A percentile compares a stretch with the other conserved stretches of the same genome.
Conservation (phyloP, 2,888 invertebrate species). For the Aphidius colemani region DNA sequence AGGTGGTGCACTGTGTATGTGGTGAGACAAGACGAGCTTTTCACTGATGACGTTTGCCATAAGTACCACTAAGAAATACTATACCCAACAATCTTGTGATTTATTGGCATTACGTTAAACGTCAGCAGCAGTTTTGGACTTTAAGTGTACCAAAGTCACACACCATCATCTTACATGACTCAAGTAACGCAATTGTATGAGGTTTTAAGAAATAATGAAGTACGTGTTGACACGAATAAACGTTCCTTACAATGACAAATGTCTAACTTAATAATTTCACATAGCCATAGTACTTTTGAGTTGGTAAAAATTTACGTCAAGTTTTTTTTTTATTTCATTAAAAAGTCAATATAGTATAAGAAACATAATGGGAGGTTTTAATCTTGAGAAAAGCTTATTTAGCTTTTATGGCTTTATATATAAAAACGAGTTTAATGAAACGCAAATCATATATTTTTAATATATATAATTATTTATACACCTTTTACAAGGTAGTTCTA, state of each 20-base stretch:
- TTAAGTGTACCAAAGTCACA: conserved; percentile 28
- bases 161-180: conserved; percentile 28
- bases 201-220: conserved; percentile 23
- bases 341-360: no score
- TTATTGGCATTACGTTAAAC: conserved; percentile 53
- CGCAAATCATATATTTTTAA: no score
- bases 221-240: conserved; percentile 40
- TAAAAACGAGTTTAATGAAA: no score
- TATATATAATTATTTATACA: no score
- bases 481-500: no score
- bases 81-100: conserved; percentile 38
- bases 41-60: conserved; percentile 26
- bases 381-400: no score
- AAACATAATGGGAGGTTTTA: no score
- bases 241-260: conserved; percentile 30
- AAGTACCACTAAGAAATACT: conserved; percentile 3
- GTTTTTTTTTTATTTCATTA: no score
- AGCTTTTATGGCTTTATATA: no score
- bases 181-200: conserved; percentile 23
- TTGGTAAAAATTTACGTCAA: no score
- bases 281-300: not conserved
- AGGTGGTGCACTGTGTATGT: not conserved
- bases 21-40: conserved; percentile 28
- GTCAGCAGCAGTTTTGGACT: conserved; percentile 44
- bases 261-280: conserved; percentile 29